phyloP scores from a whole-genome alignment of 2,888 invertebrate genomes.

The Gibbula magus region DNA sequence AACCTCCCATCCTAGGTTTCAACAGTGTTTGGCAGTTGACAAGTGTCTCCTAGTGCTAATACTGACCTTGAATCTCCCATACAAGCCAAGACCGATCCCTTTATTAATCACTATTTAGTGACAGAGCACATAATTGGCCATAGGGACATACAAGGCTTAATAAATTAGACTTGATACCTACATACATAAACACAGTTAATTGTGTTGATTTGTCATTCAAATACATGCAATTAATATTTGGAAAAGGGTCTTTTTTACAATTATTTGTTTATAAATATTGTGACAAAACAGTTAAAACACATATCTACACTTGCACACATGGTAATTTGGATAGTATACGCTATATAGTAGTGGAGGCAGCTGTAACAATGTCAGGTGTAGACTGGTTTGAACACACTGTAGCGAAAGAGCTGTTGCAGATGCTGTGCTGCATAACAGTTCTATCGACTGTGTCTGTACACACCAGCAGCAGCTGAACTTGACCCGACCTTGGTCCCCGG shows the following conservation, averaged over 20 bases:
- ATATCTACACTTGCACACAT: conserved; percentile 27
- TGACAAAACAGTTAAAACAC: conserved; percentile 10
- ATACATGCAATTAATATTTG: background rate
- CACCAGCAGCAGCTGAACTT: background rate
- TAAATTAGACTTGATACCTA: conserved; percentile 13
- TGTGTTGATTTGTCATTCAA: conserved; percentile 15
- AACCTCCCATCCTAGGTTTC: too few species aligned
- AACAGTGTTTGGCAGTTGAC: too few species aligned
- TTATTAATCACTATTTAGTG: background rate
- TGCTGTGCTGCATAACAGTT: too few species aligned
- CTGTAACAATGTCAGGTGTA: background rate
- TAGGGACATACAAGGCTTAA: conserved; percentile 6
- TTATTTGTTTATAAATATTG: conserved; percentile 9
- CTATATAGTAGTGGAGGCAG: conserved; percentile 13
- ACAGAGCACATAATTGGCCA: background rate
- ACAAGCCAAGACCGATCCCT: background rate
- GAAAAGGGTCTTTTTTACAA: conserved; percentile 23
- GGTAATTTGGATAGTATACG: conserved; percentile 12
- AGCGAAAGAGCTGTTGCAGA: too few species aligned
- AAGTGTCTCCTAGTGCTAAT: background rate
- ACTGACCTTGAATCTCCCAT: background rate
- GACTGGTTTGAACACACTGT: background rate
- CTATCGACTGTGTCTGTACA: background rate
- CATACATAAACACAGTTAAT: background rate
- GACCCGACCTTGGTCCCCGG: conserved; percentile 21